Evolutionary conservation across 64 coral and sea anemone species (phyloP), one percentile per base, ranked within the genome.

Genomic region (Stylophora pistillata): DNA sequence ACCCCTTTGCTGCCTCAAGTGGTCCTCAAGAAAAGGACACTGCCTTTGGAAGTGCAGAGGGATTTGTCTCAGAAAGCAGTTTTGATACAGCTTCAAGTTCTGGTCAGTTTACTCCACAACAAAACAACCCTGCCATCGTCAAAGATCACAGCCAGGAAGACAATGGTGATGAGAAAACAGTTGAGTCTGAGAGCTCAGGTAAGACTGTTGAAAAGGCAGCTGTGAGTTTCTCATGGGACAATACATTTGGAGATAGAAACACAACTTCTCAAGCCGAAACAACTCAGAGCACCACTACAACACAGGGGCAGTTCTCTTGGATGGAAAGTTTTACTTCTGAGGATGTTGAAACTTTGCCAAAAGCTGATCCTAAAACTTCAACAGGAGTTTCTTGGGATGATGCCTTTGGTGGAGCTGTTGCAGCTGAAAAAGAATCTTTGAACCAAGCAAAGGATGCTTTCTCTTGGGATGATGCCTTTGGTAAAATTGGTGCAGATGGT

Each of bases 381-480:
- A n/a, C 58, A 12, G 33, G 30, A 65, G 14, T 92, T 53, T 86
- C 81, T 17, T 92, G 90, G 90, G 85, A 62, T 78, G 85, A 85
- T 56, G 81, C 90, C 34, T 92, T 92, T 58, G 82, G 79, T 30
- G 59, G 30, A 55, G 33, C 47, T 62, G 34, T 59, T 47, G 3
- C 41, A 25, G 30, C n/a, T 66, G 59, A 86, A 69, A 74, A 57
- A 47, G 58, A 18, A 26, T 73, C 70, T 60, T 71, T 41, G 20
- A 33, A 18, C 14, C 41, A 86, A 34, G 25, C 16, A 18, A 7
- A 23, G 33, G 17, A 71, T 73, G 71, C 18, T 20, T 92, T 93
- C 78, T 64, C 81, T 0, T 97, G 87, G 91, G 81, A 93, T 73
- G 72, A 93, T 93, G 91, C 95, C 15, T 87, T 97, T 74, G 82